Percentiles rank a stretch among this genome's conserved stretches.
These are phyloP conservation scores for Psilopogon haemacephalus DNA, from an alignment of 2,113 vertebrate species.

Conservation along the genomic window DNA sequence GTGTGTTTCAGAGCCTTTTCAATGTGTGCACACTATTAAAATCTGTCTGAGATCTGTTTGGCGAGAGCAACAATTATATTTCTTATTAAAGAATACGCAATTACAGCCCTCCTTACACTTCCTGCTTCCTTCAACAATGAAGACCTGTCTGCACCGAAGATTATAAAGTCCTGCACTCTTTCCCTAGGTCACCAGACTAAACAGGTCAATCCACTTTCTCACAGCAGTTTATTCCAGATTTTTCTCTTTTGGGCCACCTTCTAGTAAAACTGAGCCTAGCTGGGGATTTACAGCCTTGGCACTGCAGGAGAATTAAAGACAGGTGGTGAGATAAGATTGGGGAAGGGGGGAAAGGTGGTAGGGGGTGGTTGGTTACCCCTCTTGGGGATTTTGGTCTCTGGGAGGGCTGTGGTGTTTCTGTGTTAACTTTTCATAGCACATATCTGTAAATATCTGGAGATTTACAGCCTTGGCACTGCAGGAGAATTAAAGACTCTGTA, in stretches of 20 bases:
- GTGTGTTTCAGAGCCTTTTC: constrained; percentile 47
- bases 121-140: constrained; percentile 66
- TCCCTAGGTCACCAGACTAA: constrained; percentile 57
- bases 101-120: constrained; percentile 61
- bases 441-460: too few relatives aligned
- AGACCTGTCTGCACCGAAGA: constrained; percentile 57
- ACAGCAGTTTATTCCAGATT: constrained; percentile 5
- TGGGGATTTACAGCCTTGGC: neutral
- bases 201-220: constrained; percentile 56
- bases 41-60: constrained; percentile 60
- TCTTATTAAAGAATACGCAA: constrained; percentile 66
- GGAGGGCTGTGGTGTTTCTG: too few relatives aligned
- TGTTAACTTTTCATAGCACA: too few relatives aligned
- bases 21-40: constrained; percentile 40
- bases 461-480: neutral
- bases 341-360: too few relatives aligned
- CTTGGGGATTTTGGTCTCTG: too few relatives aligned
- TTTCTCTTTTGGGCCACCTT: constrained; percentile 1
- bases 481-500: neutral
- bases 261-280: neutral
- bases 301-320: neutral
- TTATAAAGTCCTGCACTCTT: constrained; percentile 58
- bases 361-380: too few relatives aligned
- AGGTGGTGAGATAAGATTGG: too few relatives aligned
- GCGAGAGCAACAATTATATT: constrained; percentile 65